These are phyloP conservation scores for Epizoanthus fatuus DNA, from an alignment of 92 coral and sea anemone genomes.

Conservation along the genomic window DNA sequence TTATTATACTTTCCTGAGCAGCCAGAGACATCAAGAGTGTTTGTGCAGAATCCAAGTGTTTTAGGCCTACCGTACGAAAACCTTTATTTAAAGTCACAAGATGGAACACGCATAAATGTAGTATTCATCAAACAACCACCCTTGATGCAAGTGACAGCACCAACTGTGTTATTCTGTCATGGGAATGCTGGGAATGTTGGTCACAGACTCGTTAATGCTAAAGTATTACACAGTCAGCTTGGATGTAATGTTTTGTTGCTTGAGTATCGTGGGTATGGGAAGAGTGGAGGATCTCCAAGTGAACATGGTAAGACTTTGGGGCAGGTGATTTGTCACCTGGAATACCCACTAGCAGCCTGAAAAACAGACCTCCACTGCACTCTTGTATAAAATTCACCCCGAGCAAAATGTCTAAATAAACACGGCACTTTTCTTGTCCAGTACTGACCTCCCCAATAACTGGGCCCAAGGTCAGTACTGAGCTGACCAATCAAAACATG, in stretches of 20 bases:
- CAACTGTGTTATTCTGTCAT: constrained; percentile 91
- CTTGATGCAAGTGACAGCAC: constrained; percentile 83
- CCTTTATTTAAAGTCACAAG: constrained; percentile 90
- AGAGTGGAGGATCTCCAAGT: constrained; percentile 97
- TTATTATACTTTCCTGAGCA: constrained; percentile 96
- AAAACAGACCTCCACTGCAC: no score
- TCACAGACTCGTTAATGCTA: constrained; percentile 89
- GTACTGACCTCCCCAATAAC: no score
- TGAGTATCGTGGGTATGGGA: constrained; percentile 98
- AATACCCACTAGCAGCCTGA: background rate
- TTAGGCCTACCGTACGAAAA: constrained; percentile 95
- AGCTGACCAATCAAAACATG: no score
- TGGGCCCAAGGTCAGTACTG: no score
- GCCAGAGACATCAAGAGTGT: constrained; percentile 93
- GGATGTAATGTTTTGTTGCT: constrained; percentile 96
- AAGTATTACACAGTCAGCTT: constrained; percentile 85
- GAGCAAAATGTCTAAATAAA: no score
- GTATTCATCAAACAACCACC: constrained; percentile 92
- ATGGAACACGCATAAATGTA: constrained; percentile 92
- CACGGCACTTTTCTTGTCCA: no score
- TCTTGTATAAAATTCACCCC: no score
- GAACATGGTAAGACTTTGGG: constrained; percentile 82
- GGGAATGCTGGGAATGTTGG: constrained; percentile 99
- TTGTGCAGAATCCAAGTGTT: constrained; percentile 93
- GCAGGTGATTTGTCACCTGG: background rate